These are phyloP conservation scores for Gallinago media DNA, from an alignment of 2,113 vertebrate genomes.

Conservation along the genomic window DNA sequence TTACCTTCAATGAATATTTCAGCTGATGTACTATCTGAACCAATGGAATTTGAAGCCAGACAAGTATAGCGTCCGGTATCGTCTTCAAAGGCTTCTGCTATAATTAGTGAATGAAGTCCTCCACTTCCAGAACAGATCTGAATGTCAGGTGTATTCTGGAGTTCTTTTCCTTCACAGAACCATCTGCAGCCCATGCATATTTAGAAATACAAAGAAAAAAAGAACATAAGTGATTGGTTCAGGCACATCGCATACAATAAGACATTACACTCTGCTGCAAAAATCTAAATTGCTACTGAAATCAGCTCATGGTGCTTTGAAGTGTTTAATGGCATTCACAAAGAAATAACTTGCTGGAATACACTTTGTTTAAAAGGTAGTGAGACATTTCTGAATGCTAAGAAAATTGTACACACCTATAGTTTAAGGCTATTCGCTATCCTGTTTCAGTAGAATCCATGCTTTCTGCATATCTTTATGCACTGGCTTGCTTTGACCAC, in stretches of 20 bases:
- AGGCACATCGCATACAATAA: not conserved
- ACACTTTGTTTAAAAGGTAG: not conserved
- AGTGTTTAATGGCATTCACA: not conserved
- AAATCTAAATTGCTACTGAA: conserved; percentile 28
- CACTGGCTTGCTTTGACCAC: not conserved
- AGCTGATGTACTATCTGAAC: conserved; percentile 93
- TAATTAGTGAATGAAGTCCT: conserved; percentile 89
- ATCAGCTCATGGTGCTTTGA: not conserved
- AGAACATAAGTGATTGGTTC: conserved; percentile 8
- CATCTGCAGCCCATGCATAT: conserved; percentile 82
- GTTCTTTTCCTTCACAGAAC: conserved; percentile 97
- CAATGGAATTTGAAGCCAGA: conserved; percentile 90
- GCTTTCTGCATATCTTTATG: not conserved
- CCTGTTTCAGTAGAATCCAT: not conserved
- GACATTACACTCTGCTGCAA: conserved; percentile 17
- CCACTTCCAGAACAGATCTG: conserved; percentile 86
- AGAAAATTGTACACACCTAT: not conserved
- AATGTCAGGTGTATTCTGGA: conserved; percentile 91
- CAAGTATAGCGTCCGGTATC: conserved; percentile 98
- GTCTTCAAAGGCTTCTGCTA: conserved; percentile 97
- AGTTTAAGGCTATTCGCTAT: not conserved
- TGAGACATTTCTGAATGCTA: not conserved
- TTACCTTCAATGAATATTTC: conserved; percentile 98
- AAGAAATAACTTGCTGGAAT: not conserved
- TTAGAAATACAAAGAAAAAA: conserved; percentile 31